Percentiles rank a stretch among this genome's conserved stretches.
These are phyloP conservation scores for Protula sp. DNA, from an alignment of 2,888 invertebrate species.

Conservation along the genomic window DNA sequence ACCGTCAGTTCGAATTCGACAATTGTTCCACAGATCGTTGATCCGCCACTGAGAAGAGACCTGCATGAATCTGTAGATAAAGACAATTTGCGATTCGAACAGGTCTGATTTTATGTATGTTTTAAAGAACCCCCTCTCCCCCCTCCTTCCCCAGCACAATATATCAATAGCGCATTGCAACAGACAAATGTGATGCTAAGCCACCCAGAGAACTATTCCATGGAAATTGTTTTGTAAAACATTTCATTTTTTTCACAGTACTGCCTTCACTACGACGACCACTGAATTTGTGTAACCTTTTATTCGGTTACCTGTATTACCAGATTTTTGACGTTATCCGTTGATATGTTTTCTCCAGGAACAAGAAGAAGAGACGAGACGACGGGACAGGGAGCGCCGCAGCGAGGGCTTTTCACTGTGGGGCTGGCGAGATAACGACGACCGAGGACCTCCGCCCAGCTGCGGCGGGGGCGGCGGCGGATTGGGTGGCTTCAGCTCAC, in stretches of 20 bases:
- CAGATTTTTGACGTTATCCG: too few species aligned
- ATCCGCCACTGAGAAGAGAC: constrained; percentile 3
- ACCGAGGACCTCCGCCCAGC: not conserved
- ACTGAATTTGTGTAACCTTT: too few species aligned
- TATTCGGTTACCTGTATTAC: too few species aligned
- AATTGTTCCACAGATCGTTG: not conserved
- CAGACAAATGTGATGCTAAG: too few species aligned
- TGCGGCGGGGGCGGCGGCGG: not conserved
- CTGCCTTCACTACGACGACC: too few species aligned
- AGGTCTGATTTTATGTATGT: too few species aligned
- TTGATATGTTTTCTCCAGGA: not conserved
- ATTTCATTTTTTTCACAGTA: too few species aligned
- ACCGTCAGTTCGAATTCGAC: not conserved
- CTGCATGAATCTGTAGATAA: constrained; percentile 7
- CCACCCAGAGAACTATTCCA: too few species aligned
- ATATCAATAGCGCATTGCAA: too few species aligned
- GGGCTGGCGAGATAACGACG: not conserved
- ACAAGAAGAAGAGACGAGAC: not conserved
- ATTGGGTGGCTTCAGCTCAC: not conserved
- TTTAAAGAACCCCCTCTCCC: too few species aligned
- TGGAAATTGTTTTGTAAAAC: too few species aligned
- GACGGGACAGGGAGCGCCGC: not conserved
- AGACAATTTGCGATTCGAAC: constrained; percentile 8
- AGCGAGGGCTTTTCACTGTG: not conserved
- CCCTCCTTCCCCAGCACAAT: too few species aligned